A percentile compares a stretch with the other conserved stretches of the same genome.
Evolutionary conservation across 2,888 invertebrate species (phyloP).

Genomic region (Pristionchus fissidentatus): DNA sequence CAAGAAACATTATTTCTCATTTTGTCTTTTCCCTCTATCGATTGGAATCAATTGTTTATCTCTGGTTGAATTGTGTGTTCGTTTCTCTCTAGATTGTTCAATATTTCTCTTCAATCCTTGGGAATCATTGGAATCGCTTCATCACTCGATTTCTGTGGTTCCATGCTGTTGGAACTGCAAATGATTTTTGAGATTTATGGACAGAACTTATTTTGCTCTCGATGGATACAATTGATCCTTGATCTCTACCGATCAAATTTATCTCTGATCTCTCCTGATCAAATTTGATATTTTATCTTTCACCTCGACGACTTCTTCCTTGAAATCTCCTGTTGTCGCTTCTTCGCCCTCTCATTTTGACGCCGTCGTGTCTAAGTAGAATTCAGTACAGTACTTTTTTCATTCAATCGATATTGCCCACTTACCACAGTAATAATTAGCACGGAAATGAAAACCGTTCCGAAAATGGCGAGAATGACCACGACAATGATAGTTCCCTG

Average conservation of each 20-base stretch:
- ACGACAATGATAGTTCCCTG: too few species aligned
- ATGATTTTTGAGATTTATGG: too few species aligned
- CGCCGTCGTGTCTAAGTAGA: background rate
- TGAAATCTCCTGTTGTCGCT: background rate
- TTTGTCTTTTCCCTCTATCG: too few species aligned
- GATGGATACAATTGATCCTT: background rate
- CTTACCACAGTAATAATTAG: too few species aligned
- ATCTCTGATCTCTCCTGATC: too few species aligned
- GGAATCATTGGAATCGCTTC: background rate
- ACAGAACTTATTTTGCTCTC: background rate
- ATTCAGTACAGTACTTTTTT: background rate
- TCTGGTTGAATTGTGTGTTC: background rate
- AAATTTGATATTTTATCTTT: background rate
- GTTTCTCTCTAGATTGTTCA: background rate
- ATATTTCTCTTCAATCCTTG: too few species aligned
- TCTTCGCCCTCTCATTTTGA: background rate
- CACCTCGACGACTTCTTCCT: background rate
- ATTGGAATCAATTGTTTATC: background rate
- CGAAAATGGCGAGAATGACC: too few species aligned
- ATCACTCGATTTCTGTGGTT: background rate
- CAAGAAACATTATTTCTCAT: too few species aligned
- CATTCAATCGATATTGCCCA: background rate
- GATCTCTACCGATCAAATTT: too few species aligned
- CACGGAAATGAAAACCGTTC: too few species aligned
- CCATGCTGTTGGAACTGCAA: too few species aligned